Base-by-base conservation (phyloP, 2,113 vertebrate species). In the Danio rerio region DNA sequence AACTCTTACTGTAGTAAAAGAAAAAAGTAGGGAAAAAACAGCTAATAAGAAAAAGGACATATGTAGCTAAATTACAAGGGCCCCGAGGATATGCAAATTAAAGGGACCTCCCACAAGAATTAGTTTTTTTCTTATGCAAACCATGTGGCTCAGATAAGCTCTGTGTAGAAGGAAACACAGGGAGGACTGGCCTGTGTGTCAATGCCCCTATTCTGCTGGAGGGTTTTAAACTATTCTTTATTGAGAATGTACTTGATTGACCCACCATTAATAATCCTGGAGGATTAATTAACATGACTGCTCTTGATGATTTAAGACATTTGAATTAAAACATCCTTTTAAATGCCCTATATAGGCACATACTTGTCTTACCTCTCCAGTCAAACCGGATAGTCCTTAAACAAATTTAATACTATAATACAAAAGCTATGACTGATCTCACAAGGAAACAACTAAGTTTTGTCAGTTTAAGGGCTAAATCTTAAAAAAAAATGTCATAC, bases 1-100 rank as follows among this genome's bases (percentile, higher is more conserved):
- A 80, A 74, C 18, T 75, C 77, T 88, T 69, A 77, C 56, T 71
- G 81, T 65, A 83, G 75, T 81, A 69, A 83, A 75, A 53, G 68
- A 63, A 63, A 42, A 5, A 79, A 21, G n/a, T 12, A 42, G 49
- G 61, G 31, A 40, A 52, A 73, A 61, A 65, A 86, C 85, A 85
- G 88, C 89, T 90, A 90, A 91, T 93, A 93, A 92, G 89, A 78
- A 87, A 89, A 84, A 83, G 90, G 90, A 93, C 93, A 92, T 89
- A 92, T 93, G 93, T 93, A 93, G 91, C 90, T 93, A 92, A 93
- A 93, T 93, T 90, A 92, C 90, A 90, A 86, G 78, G 43, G 85
- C 92, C 91, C 90, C 20, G 80, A 92, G 92, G 92, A 90, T 86
- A 93, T 93, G 92, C 89, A 93, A 92, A 94, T 91, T 59, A 62